Base-by-base conservation (phyloP, 1,140 invertebrate species). In the Meloidogyne exigua region DNA sequence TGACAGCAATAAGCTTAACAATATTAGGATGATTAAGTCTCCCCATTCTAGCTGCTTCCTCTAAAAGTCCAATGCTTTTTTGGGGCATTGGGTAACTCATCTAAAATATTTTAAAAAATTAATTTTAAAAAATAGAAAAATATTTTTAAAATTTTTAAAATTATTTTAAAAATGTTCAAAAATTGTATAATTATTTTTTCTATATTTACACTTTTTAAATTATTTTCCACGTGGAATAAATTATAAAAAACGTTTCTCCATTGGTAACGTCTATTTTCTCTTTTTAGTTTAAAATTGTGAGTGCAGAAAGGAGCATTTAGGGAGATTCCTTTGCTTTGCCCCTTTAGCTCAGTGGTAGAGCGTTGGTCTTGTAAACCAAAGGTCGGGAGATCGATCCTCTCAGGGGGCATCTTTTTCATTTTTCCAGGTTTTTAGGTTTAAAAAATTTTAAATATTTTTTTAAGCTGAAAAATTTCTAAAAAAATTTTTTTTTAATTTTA, bases 61-160 rank as follows among this genome's bases (percentile, higher is more conserved):
- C 83, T 26, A 84, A 70, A 39, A 84, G 68, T 21, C 83, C 83
- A 28, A 84, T 83, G 7, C 83, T 85, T 63, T 84, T 86, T 39
- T 81, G 77, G 4, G 83, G 83, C 77, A 84, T 86, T 11, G 83
- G 83, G 79, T 84, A 84, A 18, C 80, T 83, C 83, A 84, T 84
- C 83, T 84, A 39, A 25, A 75, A 65, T 18, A 18, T 12, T 0
- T 11, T 13, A 1, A 1, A 76, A 21, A 21, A 39, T 26, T 32
- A 32, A 32, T 32, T 32, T 70, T 70, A 25, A 36, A 39, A 18
- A 26, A 13, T 21, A 13, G 3, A 67, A 67, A 67, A 67, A 21
- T 7, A 23, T 57, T 18, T 49, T 49, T 49, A 18, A 49, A 5
- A 18, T 18, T 3, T 49, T 49, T 15, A 9, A 26, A 65, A 65